phyloP scores from a whole-genome alignment of 2,113 vertebrate genomes.

The Lepidothrix coronata region DNA sequence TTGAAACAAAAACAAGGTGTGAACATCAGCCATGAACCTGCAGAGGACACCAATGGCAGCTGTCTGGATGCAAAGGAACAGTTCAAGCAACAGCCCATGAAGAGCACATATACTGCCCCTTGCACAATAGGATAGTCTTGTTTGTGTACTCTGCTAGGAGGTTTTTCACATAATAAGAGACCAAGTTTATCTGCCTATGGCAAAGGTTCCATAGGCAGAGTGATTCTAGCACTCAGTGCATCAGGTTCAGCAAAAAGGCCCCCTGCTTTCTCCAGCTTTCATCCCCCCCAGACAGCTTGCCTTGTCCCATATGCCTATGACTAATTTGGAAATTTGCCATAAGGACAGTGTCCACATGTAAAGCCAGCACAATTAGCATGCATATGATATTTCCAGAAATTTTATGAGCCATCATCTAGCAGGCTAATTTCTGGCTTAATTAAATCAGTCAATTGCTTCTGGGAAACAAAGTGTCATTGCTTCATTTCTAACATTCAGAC shows the following conservation, averaged over 20 bases:
- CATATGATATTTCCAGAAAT: background rate
- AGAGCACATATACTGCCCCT: background rate
- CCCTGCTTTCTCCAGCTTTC: background rate
- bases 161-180: background rate
- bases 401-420: background rate
- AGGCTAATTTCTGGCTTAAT: constrained; percentile 25
- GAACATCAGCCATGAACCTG: background rate
- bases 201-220: background rate
- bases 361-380: background rate
- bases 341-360: background rate
- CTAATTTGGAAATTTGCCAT: background rate
- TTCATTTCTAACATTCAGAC: constrained; percentile 28
- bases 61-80: background rate
- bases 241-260: background rate
- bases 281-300: background rate
- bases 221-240: background rate
- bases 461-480: background rate
- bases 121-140: background rate
- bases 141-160: background rate
- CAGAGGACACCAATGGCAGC: background rate
- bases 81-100: background rate
- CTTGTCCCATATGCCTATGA: background rate
- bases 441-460: constrained; percentile 38
- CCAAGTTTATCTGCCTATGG: background rate
- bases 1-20: background rate